Evolutionary conservation across 2,888 invertebrate genomes (phyloP).

Genomic region (Dorcus parallelipipedus): DNA sequence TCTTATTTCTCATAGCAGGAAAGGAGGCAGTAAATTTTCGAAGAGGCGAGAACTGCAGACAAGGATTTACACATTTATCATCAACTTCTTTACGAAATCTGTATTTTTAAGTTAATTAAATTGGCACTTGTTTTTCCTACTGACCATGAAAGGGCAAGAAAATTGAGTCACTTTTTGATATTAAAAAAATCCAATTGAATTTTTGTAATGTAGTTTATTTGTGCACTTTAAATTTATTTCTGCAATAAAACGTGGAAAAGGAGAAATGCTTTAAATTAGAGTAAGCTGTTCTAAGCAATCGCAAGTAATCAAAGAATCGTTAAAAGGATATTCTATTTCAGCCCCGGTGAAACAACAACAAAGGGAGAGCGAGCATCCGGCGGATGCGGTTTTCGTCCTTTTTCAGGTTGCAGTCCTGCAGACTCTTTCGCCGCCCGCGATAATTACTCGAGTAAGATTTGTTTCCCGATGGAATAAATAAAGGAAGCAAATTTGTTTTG

Average conservation of each 20-base stretch:
- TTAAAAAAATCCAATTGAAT: no score
- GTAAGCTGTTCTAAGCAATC: slow-evolving; percentile 1
- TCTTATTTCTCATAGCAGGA: slow-evolving; percentile 39
- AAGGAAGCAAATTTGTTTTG: no score
- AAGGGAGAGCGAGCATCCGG: neutral
- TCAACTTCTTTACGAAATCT: slow-evolving; percentile 21
- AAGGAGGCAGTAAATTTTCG: slow-evolving; percentile 40
- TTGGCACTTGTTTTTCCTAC: neutral
- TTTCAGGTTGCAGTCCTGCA: no score
- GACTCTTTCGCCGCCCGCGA: no score
- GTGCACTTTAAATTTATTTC: neutral
- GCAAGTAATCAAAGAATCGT: slow-evolving; percentile 1
- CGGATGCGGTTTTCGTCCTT: no score
- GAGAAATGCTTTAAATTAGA: neutral
- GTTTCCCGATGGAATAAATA: no score
- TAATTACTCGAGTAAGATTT: no score
- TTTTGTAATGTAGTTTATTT: no score
- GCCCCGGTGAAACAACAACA: neutral
- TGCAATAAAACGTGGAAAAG: neutral
- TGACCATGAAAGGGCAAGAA: no score
- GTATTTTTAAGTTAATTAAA: slow-evolving; percentile 18
- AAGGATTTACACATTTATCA: slow-evolving; percentile 40
- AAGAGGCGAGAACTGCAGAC: slow-evolving; percentile 38
- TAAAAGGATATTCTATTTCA: slow-evolving; percentile 1
- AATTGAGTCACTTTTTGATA: no score